Base-by-base conservation (phyloP, 2,888 invertebrate genomes). In the Pollenia labialis region DNA sequence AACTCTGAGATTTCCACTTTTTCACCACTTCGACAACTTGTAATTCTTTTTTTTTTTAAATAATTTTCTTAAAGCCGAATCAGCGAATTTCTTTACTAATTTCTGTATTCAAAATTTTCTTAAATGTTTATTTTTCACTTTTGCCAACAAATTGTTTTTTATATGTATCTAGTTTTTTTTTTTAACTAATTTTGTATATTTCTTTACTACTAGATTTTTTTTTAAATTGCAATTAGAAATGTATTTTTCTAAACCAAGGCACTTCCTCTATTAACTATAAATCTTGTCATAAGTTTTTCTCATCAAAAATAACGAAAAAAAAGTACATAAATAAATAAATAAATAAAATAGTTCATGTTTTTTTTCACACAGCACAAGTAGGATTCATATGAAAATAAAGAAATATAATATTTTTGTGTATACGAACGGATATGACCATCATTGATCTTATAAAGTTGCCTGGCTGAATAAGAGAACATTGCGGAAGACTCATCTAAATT, bases 381-480 rank as follows among this genome's bases (percentile, higher is more conserved):
- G 42, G 44, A 54, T 56, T 23, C 16, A 56, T 52, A 52, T 14
- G 16, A 58, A 48, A 18, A 18, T 4, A 56, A 68, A 60, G 12
- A 79, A 60, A 50, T 11, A 50, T 79, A 60, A 80, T 71, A 62
- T 80, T 64, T 72, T 68, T 68, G 32, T n/a, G 46, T 46, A 46
- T 44, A 58, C 12, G 52, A 71, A 77, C 76, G 83, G 76, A 85
- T 80, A 85, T 80, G 74, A 48, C 66, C 84, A 80, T 68, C 79
- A 85, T 85, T 85, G 79, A 85, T 80, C 79, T 85, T 54, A 74
- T 60, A 54, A 62, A 60, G 72, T 79, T 56, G 46, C 32, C 32
- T 58, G 56, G 18, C 32, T 32, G 32, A 23, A 56, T 18, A 3
- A n/a, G 14, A 44, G 50, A 18, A 11, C 50, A 42, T 8, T 50